Percentiles rank a stretch among this genome's conserved stretches.
Evolutionary conservation across 2,113 vertebrate species (phyloP).

Genomic region (Chamaetylas fuelleborni): DNA sequence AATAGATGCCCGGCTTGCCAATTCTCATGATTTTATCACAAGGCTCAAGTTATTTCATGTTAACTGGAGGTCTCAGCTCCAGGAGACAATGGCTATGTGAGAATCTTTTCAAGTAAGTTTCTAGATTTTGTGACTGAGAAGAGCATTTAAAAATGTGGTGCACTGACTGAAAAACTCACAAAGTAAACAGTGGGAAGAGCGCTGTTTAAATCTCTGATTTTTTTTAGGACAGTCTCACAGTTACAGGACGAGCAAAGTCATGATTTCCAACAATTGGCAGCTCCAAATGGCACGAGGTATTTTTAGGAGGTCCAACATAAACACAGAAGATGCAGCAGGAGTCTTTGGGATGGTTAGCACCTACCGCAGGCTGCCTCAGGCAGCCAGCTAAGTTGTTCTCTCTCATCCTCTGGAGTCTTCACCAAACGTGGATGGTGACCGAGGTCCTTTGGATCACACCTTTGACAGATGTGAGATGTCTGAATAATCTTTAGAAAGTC

Average conservation of each 20-base stretch:
- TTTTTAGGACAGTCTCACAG: neutral
- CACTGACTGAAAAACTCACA: neutral
- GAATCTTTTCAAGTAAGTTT: neutral
- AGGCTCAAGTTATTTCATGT: conserved; percentile 49
- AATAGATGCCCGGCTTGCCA: conserved; percentile 1
- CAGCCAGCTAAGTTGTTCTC: neutral
- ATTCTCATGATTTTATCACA: conserved; percentile 49
- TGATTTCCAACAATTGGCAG: conserved; percentile 3
- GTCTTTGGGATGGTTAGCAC: neutral
- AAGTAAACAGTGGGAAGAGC: neutral
- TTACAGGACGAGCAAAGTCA: neutral
- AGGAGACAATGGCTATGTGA: neutral
- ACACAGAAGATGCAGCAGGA: neutral
- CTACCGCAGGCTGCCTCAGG: neutral
- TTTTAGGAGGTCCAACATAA: conserved; percentile 18
- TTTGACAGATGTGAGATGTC: neutral
- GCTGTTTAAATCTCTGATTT: neutral
- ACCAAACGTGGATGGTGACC: neutral
- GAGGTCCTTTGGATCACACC: neutral
- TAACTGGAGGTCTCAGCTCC: neutral
- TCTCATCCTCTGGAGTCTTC: neutral
- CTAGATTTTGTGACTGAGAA: neutral
- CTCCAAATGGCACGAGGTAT: neutral
- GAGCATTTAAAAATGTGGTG: neutral
- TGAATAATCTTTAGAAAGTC: conserved; percentile 1